phyloP scores from a whole-genome alignment of 2,113 vertebrate species.

The Pitta sordida region DNA sequence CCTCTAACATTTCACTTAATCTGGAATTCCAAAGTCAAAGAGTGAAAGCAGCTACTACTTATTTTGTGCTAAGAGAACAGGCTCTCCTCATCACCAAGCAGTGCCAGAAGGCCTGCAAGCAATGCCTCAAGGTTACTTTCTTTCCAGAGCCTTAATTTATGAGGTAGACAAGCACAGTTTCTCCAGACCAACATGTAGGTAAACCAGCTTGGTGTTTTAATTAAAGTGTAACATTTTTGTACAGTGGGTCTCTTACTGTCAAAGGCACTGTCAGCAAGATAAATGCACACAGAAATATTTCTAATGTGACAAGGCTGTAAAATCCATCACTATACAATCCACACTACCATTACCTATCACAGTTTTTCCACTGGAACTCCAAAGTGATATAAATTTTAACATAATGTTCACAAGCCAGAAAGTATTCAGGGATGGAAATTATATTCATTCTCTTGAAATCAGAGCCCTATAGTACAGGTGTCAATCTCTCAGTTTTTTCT shows the following conservation, averaged over 20 bases:
- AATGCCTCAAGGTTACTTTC: not conserved
- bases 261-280: constrained; percentile 9
- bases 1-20: not conserved
- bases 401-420: not conserved
- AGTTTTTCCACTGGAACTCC: not conserved
- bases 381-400: not conserved
- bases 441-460: not conserved
- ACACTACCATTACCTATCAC: not conserved
- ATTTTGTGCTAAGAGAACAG: not conserved
- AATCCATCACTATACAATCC: not conserved
- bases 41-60: not conserved
- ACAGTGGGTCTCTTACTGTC: not conserved
- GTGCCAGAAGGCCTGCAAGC: not conserved
- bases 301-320: constrained; percentile 23
- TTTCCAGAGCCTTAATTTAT: not conserved
- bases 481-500: not conserved
- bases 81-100: not conserved
- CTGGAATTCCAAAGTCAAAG: not conserved
- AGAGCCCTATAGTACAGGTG: not conserved
- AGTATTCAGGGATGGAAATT: not conserved
- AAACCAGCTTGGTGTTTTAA: constrained; percentile 9
- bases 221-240: not conserved
- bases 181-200: not conserved
- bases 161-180: not conserved
- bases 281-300: not conserved